A percentile compares a stretch with the other conserved stretches of the same genome.
These are phyloP conservation scores for Rostratula benghalensis DNA, from an alignment of 2,113 vertebrate species.

Conservation along the genomic window DNA sequence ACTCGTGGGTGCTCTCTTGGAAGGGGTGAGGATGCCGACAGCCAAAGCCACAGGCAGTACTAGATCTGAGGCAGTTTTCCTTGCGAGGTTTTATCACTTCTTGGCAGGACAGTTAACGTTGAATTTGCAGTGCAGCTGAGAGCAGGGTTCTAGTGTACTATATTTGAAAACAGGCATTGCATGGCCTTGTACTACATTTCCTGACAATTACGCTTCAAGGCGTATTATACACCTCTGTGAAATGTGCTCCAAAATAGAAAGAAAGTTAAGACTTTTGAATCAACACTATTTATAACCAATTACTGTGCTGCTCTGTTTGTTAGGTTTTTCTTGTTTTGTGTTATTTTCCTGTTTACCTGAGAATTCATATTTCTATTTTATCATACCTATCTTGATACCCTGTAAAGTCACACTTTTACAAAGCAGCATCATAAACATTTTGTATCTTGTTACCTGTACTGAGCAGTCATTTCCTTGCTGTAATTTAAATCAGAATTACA, in stretches of 20 bases:
- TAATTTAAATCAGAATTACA: not conserved
- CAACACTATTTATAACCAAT: not conserved
- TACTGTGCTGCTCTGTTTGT: not conserved
- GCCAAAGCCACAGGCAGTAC: not conserved
- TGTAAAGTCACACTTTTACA: not conserved
- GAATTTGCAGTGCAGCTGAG: not conserved
- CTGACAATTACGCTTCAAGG: not conserved
- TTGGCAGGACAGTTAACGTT: not conserved
- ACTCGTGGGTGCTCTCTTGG: not conserved
- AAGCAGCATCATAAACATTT: not conserved
- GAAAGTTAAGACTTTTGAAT: not conserved
- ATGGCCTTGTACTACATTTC: not conserved
- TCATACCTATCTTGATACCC: not conserved
- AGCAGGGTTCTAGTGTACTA: not conserved
- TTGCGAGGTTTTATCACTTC: not conserved
- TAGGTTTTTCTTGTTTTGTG: not conserved
- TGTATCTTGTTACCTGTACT: not conserved
- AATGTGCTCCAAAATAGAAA: not conserved
- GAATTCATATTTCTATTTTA: not conserved
- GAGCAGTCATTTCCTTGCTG: not conserved
- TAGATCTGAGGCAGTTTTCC: not conserved
- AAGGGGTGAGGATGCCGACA: not conserved
- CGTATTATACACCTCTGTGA: not conserved
- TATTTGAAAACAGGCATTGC: not conserved
- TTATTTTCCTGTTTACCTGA: not conserved